Conservation (phyloP, 2,113 vertebrate genomes). For the Rostratula benghalensis region DNA sequence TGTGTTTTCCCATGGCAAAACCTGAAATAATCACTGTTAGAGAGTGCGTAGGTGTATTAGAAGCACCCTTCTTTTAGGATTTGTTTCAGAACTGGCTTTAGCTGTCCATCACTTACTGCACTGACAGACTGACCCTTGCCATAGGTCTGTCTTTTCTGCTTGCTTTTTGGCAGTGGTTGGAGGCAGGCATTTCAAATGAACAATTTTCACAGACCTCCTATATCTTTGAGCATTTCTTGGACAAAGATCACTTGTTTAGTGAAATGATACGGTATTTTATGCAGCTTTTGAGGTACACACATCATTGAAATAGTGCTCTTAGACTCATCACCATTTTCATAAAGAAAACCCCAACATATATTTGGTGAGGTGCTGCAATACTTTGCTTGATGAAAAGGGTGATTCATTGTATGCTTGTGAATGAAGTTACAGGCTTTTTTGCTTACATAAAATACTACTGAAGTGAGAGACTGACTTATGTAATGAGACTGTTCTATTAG, state of each 20-base stretch:
- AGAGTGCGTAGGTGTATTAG: neutral
- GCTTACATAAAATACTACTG: neutral
- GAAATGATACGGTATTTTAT: neutral
- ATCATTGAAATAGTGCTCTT: neutral
- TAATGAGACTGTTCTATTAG: neutral
- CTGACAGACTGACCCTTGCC: neutral
- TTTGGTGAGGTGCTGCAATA: neutral
- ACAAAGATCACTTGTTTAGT: neutral
- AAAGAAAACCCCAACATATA: neutral
- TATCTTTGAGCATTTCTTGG: neutral
- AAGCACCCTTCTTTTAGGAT: neutral
- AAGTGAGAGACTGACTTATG: neutral
- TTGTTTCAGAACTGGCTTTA: neutral
- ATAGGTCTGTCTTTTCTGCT: neutral
- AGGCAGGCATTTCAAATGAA: neutral
- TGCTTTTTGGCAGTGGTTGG: neutral
- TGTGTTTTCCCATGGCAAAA: neutral
- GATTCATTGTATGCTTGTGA: neutral
- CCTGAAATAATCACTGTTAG: neutral
- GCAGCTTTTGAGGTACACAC: neutral
- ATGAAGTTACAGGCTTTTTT: neutral
- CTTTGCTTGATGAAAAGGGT: neutral
- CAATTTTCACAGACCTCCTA: neutral
- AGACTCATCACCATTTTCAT: neutral
- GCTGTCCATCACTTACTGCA: neutral